These are phyloP conservation scores for Panthera uncia DNA, from an alignment of 2,113 vertebrate species.

Conservation along the genomic window DNA sequence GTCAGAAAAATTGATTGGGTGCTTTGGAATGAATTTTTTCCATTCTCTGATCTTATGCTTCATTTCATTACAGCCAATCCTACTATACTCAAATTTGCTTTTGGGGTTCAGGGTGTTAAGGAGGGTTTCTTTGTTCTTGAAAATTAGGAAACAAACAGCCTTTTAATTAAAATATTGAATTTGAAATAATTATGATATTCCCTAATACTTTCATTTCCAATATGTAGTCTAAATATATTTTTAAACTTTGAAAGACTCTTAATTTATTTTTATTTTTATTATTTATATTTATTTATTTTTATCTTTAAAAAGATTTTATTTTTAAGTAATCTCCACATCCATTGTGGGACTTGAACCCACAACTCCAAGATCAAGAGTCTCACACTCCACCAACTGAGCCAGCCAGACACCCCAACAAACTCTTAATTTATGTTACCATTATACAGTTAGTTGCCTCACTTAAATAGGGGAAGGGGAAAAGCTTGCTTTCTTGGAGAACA, in stretches of 20 bases:
- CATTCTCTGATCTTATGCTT: not conserved
- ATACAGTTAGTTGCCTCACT: not conserved
- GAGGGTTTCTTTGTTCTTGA: conserved; percentile 13
- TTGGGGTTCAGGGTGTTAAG: not conserved
- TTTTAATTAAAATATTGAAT: conserved; percentile 19
- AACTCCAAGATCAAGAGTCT: not conserved
- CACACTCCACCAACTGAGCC: not conserved
- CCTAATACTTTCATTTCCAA: not conserved
- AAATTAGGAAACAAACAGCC: conserved; percentile 6
- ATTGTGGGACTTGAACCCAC: not conserved
- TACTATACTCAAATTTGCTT: not conserved
- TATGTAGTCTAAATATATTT: conserved; percentile 5
- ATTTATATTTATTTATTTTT: not conserved
- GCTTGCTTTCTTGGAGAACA: not conserved
- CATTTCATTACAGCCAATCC: not conserved
- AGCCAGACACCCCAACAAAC: not conserved
- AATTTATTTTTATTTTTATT: not conserved
- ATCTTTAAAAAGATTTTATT: not conserved
- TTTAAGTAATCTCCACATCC: not conserved
- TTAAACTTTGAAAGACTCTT: not conserved
- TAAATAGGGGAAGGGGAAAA: not conserved
- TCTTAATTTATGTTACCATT: conserved; percentile 18
- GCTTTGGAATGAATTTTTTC: not conserved
- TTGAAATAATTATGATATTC: conserved; percentile 32
- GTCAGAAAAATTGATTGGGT: not conserved